Evolutionary conservation across 2,113 vertebrate species (phyloP).

Genomic region (Leucopsar rothschildi): DNA sequence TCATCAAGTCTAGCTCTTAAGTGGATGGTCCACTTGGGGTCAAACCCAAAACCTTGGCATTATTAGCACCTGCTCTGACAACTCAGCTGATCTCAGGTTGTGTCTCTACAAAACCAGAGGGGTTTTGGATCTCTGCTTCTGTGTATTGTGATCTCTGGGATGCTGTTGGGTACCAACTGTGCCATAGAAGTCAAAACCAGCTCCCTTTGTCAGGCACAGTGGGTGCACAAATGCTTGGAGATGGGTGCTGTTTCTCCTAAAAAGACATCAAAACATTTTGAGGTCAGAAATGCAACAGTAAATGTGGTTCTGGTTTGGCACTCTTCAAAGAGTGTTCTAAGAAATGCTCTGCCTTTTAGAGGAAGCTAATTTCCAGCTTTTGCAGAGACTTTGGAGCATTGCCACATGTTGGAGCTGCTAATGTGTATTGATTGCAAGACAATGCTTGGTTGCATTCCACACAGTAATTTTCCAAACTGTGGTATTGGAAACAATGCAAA

Average conservation of each 20-base stretch:
- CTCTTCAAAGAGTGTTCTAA: neutral
- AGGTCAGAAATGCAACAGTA: neutral
- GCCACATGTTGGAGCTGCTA: neutral
- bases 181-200: neutral
- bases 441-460: neutral
- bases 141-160: neutral
- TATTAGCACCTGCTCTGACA: neutral
- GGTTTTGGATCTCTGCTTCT: neutral
- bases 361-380: neutral
- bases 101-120: neutral
- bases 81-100: neutral
- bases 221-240: neutral
- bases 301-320: rapidly evolving
- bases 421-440: rapidly evolving
- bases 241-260: neutral
- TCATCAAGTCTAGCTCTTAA: neutral
- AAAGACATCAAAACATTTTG: neutral
- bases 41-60: neutral
- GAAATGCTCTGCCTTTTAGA: neutral
- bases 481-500: neutral
- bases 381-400: neutral
- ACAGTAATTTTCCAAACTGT: neutral
- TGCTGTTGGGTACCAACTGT: neutral
- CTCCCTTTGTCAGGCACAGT: neutral
- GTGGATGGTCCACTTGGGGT: neutral